A percentile compares a stretch with the other conserved stretches of the same genome.
These are phyloP conservation scores for Hylaea fasciaria DNA, from an alignment of 2,888 invertebrate species.

Conservation along the genomic window DNA sequence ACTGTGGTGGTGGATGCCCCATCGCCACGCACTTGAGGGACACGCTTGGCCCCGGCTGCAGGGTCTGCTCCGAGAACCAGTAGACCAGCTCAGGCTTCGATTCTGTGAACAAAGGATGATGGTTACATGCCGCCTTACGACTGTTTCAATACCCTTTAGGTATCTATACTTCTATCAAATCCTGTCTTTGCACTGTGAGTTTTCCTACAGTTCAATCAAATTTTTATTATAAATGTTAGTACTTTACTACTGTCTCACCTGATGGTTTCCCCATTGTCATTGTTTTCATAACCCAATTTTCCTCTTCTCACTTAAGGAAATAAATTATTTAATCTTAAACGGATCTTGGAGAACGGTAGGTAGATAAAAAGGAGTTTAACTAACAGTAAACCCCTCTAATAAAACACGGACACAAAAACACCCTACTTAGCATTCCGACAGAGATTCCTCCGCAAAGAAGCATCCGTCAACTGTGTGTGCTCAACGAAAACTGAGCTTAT, in stretches of 20 bases:
- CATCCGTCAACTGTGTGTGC: conserved; percentile 38
- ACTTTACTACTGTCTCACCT: too few species aligned
- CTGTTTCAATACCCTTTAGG: too few species aligned
- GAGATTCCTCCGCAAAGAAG: conserved; percentile 27
- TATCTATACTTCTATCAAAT: too few species aligned
- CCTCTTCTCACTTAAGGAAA: too few species aligned
- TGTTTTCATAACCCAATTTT: too few species aligned
- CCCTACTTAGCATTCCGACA: conserved; percentile 37
- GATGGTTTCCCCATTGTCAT: too few species aligned
- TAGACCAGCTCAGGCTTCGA: conserved; percentile 95
- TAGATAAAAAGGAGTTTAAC: conserved; percentile 11
- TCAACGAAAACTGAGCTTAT: conserved; percentile 41
- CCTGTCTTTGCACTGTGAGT: too few species aligned
- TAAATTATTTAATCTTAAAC: too few species aligned
- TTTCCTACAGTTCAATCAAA: too few species aligned
- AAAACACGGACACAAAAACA: conserved; percentile 24
- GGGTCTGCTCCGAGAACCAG: conserved; percentile 96
- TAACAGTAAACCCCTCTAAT: conserved; percentile 19
- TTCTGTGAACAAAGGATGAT: conserved; percentile 81
- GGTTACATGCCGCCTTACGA: background rate
- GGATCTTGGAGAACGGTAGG: background rate
- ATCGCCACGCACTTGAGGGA: conserved; percentile 97
- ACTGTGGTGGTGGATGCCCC: conserved; percentile 96
- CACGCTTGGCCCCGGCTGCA: conserved; percentile 95
- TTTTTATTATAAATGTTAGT: too few species aligned